Conservation (phyloP, 1,140 invertebrate genomes). For the Mizuhopecten yessoensis region DNA sequence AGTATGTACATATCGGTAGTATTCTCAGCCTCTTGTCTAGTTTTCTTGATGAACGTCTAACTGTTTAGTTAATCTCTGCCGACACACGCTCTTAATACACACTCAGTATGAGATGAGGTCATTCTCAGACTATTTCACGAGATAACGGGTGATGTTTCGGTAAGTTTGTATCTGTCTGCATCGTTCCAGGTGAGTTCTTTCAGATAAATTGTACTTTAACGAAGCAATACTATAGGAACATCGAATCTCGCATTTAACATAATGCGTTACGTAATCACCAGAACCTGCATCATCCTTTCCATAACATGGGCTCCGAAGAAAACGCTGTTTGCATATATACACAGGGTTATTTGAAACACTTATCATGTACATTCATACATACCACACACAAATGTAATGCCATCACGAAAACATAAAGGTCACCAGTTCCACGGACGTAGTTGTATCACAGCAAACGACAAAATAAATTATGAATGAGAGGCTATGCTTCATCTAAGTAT, state of each 20-base stretch:
- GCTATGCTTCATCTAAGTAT: not conserved
- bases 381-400: not conserved
- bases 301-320: not conserved
- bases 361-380: not conserved
- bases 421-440: not conserved
- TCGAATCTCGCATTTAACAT: not conserved
- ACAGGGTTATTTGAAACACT: no score
- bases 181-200: not conserved
- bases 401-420: not conserved
- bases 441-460: constrained; percentile 32
- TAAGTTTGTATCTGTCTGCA: constrained; percentile 17
- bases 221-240: constrained; percentile 3
- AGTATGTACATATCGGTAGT: not conserved
- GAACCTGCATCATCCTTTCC: not conserved
- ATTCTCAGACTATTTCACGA: constrained; percentile 22
- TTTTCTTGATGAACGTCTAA: not conserved
- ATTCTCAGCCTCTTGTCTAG: not conserved
- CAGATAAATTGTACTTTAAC: constrained; percentile 22
- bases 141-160: not conserved
- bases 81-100: not conserved
- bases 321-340: no score
- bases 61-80: not conserved
- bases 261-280: not conserved
- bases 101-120: not conserved
- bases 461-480: constrained; percentile 7